phyloP scores from a whole-genome alignment of 1,140 invertebrate genomes.

The Platyscapa corneri region DNA sequence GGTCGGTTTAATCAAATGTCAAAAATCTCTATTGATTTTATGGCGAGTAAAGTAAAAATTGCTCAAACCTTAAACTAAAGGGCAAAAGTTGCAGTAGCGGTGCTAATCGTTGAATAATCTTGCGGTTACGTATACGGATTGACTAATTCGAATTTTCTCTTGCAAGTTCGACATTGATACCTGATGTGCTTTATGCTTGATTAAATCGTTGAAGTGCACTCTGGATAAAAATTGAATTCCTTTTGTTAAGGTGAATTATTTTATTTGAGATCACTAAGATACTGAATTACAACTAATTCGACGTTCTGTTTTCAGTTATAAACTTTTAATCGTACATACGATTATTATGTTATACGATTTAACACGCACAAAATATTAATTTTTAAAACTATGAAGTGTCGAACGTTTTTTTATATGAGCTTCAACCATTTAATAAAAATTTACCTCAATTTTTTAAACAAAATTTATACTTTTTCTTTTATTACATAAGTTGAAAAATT shows the following conservation, averaged over 20 bases:
- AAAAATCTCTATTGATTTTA: background rate
- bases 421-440: too few species aligned
- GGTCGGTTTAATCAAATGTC: background rate
- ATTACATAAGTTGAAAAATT: too few species aligned
- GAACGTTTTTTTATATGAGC: too few species aligned
- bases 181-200: background rate
- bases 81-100: background rate
- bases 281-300: background rate
- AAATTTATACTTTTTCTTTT: too few species aligned
- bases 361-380: background rate
- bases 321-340: too few species aligned
- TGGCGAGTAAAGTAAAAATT: background rate
- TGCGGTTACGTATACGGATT: background rate
- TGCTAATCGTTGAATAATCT: constrained; percentile 43
- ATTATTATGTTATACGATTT: too few species aligned
- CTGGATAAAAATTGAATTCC: background rate
- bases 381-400: background rate
- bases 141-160: background rate
- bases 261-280: background rate
- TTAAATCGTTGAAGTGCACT: background rate
- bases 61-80: background rate
- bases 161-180: background rate
- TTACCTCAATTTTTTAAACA: too few species aligned
- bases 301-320: background rate
- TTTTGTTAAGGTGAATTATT: background rate